Percentiles rank a stretch among this genome's conserved stretches.
Evolutionary conservation across 2,888 invertebrate genomes (phyloP).

Genomic region (Volucella inanis): DNA sequence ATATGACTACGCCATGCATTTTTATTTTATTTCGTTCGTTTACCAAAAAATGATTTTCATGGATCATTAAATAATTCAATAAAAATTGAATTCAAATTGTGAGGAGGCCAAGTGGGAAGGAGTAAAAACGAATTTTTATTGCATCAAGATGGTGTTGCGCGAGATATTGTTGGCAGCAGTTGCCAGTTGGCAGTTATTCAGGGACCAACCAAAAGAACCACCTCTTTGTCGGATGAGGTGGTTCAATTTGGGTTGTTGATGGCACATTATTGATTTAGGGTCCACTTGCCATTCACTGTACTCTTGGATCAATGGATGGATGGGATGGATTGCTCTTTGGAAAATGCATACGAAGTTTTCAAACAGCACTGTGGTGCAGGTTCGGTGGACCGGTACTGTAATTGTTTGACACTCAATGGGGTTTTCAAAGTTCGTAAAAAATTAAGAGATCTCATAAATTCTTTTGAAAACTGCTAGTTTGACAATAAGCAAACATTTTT

Average conservation of each 20-base stretch:
- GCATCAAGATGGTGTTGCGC: slow-evolving; percentile 37
- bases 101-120: not conserved
- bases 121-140: slow-evolving; percentile 18
- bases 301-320: no score
- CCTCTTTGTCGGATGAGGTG: not conserved
- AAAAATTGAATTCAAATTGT: slow-evolving; percentile 8
- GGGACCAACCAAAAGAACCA: slow-evolving; percentile 25
- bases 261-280: no score
- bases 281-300: no score
- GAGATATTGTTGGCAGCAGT: slow-evolving; percentile 5
- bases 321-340: no score
- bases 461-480: no score
- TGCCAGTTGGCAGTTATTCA: slow-evolving; percentile 13
- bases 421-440: no score
- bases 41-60: slow-evolving; percentile 1
- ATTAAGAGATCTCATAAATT: no score
- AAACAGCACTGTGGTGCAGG: no score
- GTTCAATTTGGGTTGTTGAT: not conserved
- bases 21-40: not conserved
- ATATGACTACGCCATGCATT: not conserved
- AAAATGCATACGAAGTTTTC: no score
- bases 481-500: no score
- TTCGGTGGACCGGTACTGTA: no score
- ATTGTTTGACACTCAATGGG: no score
- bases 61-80: slow-evolving; percentile 15